A percentile compares a stretch with the other conserved stretches of the same genome.
These are phyloP conservation scores for Tupaia chinensis DNA, from an alignment of 2,113 vertebrate species.

Conservation along the genomic window DNA sequence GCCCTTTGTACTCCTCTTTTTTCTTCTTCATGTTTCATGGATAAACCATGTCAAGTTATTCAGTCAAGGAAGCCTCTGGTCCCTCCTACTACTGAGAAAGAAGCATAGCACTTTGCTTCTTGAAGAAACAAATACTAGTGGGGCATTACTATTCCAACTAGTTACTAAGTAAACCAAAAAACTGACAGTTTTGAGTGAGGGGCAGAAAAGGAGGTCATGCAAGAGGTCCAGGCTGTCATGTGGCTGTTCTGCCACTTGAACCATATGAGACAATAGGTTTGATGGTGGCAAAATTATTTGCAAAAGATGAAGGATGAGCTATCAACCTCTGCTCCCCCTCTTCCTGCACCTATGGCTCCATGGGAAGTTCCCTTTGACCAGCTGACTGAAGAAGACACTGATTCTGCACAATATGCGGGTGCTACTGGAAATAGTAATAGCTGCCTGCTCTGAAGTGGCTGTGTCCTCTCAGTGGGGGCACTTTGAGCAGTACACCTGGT, in stretches of 20 bases:
- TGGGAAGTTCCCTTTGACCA: rapidly evolving
- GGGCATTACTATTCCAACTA: neutral
- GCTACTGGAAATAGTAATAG: no score
- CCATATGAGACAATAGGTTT: neutral
- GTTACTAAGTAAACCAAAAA: neutral
- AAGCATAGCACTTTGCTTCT: neutral
- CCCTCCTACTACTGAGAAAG: neutral
- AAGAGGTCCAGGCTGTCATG: neutral
- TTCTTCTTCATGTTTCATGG: no score
- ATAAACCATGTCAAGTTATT: neutral
- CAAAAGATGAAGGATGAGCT: neutral
- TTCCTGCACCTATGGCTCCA: no score
- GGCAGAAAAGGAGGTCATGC: neutral
- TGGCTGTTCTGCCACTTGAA: neutral
- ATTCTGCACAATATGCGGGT: neutral
- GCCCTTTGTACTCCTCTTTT: neutral
- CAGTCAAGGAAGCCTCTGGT: neutral
- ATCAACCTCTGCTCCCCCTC: neutral
- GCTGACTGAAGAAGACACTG: neutral
- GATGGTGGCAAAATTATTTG: neutral
- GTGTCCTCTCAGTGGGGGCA: neutral
- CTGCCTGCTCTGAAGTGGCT: neutral
- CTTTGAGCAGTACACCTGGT: neutral
- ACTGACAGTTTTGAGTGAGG: neutral
- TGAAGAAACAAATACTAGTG: neutral